These are phyloP conservation scores for Synanthedon formicaeformis DNA, from an alignment of 2,888 invertebrate species.

Conservation along the genomic window DNA sequence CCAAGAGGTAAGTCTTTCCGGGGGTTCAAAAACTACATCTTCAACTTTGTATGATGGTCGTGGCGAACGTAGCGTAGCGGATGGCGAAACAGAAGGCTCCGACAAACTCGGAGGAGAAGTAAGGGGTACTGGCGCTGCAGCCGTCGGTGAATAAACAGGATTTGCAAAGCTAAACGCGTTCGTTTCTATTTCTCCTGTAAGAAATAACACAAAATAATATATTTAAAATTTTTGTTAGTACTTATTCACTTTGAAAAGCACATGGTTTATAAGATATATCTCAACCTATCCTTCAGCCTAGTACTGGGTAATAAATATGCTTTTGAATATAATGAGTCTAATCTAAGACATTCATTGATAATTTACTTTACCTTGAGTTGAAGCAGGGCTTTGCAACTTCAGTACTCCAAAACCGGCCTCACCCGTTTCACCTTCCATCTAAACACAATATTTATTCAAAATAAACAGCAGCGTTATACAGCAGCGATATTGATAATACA, in stretches of 20 bases:
- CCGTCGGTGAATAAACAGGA: slow-evolving; percentile 84
- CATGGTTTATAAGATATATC: too few relatives aligned
- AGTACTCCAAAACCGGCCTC: slow-evolving; percentile 78
- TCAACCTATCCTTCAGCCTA: too few relatives aligned
- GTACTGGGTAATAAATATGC: too few relatives aligned
- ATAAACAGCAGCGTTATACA: not conserved
- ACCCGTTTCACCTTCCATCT: slow-evolving; percentile 58
- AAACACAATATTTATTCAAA: slow-evolving; percentile 10
- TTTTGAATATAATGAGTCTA: too few relatives aligned
- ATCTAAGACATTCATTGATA: too few relatives aligned
- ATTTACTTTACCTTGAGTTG: slow-evolving; percentile 8
- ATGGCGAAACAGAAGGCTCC: slow-evolving; percentile 26
- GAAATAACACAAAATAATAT: not conserved
- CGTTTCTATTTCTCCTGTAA: slow-evolving; percentile 55
- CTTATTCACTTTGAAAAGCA: not conserved
- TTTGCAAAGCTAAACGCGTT: slow-evolving; percentile 83
- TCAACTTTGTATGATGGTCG: slow-evolving; percentile 79
- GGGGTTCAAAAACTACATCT: slow-evolving; percentile 77
- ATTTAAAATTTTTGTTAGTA: not conserved
- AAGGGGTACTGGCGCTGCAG: slow-evolving; percentile 26
- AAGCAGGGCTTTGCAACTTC: slow-evolving; percentile 78
- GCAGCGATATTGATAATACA: not conserved
- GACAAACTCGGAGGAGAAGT: slow-evolving; percentile 21
- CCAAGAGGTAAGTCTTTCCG: slow-evolving; percentile 61
- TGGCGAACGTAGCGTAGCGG: slow-evolving; percentile 40